phyloP scores from a whole-genome alignment of 2,888 invertebrate species.

The Lobophora halterata region DNA sequence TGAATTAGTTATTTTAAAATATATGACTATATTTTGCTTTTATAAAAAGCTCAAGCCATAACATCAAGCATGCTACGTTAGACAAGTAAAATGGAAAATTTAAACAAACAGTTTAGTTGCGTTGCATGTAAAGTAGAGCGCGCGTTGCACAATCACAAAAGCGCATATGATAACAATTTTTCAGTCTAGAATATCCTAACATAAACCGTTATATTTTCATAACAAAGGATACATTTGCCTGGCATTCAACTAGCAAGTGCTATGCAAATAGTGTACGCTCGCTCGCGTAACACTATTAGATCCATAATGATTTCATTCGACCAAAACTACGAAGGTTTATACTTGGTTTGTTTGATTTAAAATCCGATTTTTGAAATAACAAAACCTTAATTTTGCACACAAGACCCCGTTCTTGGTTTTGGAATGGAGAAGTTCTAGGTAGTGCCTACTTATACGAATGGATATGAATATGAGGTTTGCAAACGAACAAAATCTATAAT shows the following conservation, averaged over 20 bases:
- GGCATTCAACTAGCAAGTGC: conserved; percentile 22
- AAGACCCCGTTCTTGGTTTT: no score
- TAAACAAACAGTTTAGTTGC: conserved; percentile 20
- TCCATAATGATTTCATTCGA: conserved; percentile 34
- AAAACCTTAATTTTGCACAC: no score
- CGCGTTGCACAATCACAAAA: conserved; percentile 28
- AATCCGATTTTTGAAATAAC: background rate
- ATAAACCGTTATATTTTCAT: conserved; percentile 12
- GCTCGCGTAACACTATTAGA: conserved; percentile 35
- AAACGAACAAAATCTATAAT: no score
- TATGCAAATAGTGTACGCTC: conserved; percentile 35
- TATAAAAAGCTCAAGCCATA: background rate
- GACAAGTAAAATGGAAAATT: conserved; percentile 14
- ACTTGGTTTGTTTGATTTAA: conserved; percentile 29
- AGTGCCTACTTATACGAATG: no score
- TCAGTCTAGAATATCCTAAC: conserved; percentile 33
- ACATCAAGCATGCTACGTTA: conserved; percentile 2
- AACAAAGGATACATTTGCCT: conserved; percentile 17
- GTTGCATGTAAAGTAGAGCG: conserved; percentile 21
- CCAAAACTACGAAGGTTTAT: conserved; percentile 37
- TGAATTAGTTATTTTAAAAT: no score
- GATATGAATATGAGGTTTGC: no score
- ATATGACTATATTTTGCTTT: no score
- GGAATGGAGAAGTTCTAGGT: no score
- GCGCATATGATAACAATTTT: conserved; percentile 37